Percentiles rank a stretch among this genome's conserved stretches.
Conservation (phyloP, 1,140 invertebrate species). For the Drosophila repleta region DNA sequence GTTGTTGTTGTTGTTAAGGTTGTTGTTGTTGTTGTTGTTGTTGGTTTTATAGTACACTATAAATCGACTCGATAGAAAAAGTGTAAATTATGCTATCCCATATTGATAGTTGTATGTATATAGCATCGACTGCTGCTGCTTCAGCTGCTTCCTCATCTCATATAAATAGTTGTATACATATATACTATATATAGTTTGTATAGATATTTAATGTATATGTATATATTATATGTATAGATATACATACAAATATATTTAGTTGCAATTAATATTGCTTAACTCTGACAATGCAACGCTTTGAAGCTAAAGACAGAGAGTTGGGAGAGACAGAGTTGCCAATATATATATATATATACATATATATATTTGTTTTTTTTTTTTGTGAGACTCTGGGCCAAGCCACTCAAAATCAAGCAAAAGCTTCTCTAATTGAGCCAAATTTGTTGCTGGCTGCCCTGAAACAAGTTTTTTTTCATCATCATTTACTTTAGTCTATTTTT, state of each 20-base stretch:
- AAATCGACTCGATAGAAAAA: slow-evolving; percentile 81
- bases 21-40: slow-evolving; percentile 26
- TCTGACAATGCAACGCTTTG: slow-evolving; percentile 77
- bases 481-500: slow-evolving; percentile 44
- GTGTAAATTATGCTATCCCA: slow-evolving; percentile 81
- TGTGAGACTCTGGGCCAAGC: slow-evolving; percentile 21
- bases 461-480: slow-evolving; percentile 19
- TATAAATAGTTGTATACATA: slow-evolving; percentile 54
- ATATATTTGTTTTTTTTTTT: background rate
- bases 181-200: slow-evolving; percentile 58
- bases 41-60: slow-evolving; percentile 65
- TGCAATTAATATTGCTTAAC: slow-evolving; percentile 76
- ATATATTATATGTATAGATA: slow-evolving; percentile 37
- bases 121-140: slow-evolving; percentile 26
- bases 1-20: slow-evolving; percentile 40
- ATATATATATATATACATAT: background rate
- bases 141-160: slow-evolving; percentile 41
- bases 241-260: slow-evolving; percentile 62
- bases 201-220: slow-evolving; percentile 69
- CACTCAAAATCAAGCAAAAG: slow-evolving; percentile 42
- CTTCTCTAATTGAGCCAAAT: slow-evolving; percentile 25
- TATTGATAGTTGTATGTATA: slow-evolving; percentile 70
- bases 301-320: slow-evolving; percentile 67
- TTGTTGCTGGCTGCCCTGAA: slow-evolving; percentile 39
- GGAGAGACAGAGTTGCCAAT: slow-evolving; percentile 30